Conservation (phyloP, 2,888 invertebrate genomes). For the Trisateles emortualis region DNA sequence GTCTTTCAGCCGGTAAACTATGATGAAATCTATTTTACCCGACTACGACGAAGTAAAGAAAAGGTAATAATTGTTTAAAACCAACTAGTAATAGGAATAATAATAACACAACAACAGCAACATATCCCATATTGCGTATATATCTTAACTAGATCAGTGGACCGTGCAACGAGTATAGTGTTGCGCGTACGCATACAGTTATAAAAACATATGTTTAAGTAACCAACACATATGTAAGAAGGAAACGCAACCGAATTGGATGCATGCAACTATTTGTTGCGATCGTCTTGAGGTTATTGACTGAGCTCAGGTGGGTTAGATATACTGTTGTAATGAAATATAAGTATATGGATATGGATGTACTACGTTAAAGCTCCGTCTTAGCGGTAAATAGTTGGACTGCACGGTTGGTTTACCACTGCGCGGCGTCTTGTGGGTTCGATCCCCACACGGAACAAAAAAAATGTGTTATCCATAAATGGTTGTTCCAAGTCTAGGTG, state of each 20-base stretch:
- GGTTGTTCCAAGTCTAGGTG: too few species aligned
- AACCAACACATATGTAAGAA: slow-evolving; percentile 40
- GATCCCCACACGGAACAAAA: too few species aligned
- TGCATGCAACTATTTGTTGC: slow-evolving; percentile 28
- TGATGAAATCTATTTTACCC: too few species aligned
- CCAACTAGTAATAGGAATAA: background rate
- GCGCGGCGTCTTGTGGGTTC: too few species aligned
- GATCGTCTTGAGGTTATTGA: slow-evolving; percentile 40
- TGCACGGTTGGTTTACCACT: too few species aligned
- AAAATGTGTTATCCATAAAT: too few species aligned
- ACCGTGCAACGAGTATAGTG: slow-evolving; percentile 21
- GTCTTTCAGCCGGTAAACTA: too few species aligned
- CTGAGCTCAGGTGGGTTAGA: slow-evolving; percentile 8
- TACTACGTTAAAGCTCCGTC: too few species aligned
- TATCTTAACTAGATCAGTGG: slow-evolving; percentile 22
- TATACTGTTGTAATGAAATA: background rate
- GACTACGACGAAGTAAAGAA: too few species aligned
- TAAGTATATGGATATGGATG: too few species aligned
- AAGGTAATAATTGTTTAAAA: too few species aligned
- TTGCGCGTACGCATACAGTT: slow-evolving; percentile 33
- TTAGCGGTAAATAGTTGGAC: too few species aligned
- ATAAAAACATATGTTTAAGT: slow-evolving; percentile 41
- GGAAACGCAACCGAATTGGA: slow-evolving; percentile 43
- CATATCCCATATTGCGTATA: slow-evolving; percentile 36
- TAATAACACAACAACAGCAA: background rate